These are phyloP conservation scores for Pangasius larnaudii DNA, from an alignment of 2,797 vertebrate species.

Conservation along the genomic window DNA sequence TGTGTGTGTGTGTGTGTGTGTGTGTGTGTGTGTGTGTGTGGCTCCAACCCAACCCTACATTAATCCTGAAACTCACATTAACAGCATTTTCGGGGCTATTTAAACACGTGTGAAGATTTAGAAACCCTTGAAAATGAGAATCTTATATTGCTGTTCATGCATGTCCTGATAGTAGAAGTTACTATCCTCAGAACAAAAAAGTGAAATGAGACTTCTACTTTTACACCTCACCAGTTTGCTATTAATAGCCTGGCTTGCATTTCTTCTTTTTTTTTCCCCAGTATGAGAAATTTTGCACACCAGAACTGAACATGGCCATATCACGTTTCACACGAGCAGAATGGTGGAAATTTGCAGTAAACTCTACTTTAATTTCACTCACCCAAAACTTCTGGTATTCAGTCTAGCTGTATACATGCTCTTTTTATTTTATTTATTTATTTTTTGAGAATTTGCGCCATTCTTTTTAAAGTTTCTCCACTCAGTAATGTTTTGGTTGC, in stretches of 20 bases:
- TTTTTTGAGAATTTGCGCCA: too few relatives aligned
- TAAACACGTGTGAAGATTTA: not conserved
- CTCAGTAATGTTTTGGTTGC: not conserved
- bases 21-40: not conserved
- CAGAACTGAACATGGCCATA: not conserved
- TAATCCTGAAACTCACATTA: conserved; percentile 1
- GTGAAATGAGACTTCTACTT: conserved; percentile 75
- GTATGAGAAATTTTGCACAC: conserved; percentile 33
- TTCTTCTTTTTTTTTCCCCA: conserved; percentile 67
- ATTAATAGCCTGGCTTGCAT: conserved; percentile 66
- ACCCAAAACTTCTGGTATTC: not conserved
- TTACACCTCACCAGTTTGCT: conserved; percentile 70
- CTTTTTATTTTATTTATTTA: too few relatives aligned
- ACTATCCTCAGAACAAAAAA: conserved; percentile 64
- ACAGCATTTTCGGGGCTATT: not conserved
- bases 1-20: not conserved
- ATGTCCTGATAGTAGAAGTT: conserved; percentile 53
- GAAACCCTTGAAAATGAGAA: conserved; percentile 44
- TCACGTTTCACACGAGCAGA: not conserved
- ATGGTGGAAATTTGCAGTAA: not conserved
- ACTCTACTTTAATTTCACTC: not conserved
- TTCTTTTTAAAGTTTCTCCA: not conserved
- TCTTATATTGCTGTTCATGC: conserved; percentile 39
- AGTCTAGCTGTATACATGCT: not conserved
- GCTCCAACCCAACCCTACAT: not conserved